phyloP scores from a whole-genome alignment of 1,140 invertebrate genomes.

The Meloidogyne hapla region DNA sequence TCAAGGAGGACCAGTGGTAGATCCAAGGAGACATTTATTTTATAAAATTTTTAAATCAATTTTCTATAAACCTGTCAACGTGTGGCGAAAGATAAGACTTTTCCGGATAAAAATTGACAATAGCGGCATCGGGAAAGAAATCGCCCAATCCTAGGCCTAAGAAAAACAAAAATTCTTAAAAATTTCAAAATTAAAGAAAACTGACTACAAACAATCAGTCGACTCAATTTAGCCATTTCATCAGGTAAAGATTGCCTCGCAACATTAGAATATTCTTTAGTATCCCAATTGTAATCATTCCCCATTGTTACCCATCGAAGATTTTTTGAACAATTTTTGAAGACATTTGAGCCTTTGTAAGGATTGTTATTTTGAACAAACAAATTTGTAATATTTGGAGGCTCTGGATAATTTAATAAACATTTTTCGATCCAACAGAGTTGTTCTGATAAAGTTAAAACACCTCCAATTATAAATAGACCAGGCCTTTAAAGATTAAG shows the following conservation, averaged over 20 bases:
- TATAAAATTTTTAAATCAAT: too few species aligned
- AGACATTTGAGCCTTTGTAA: conserved; percentile 39
- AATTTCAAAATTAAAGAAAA: neutral
- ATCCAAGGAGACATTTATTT: too few species aligned
- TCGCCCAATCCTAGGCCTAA: conserved; percentile 41
- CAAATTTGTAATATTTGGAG: conserved; percentile 59
- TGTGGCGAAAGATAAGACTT: conserved; percentile 56
- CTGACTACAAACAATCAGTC: conserved; percentile 30
- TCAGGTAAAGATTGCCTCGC: conserved; percentile 40
- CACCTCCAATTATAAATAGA: conserved; percentile 34
- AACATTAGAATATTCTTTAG: conserved; percentile 63
- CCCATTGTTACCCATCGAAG: conserved; percentile 47
- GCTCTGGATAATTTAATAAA: conserved; percentile 50
- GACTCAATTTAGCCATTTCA: conserved; percentile 48
- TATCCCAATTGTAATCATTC: conserved; percentile 68
- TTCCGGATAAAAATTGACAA: conserved; percentile 59
- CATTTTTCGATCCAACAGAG: conserved; percentile 47
- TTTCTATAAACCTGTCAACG: conserved; percentile 59
- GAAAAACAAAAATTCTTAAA: neutral
- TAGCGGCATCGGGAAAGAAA: conserved; percentile 53
- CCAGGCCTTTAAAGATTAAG: conserved; percentile 24
- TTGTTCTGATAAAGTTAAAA: conserved; percentile 37
- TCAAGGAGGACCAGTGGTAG: too few species aligned
- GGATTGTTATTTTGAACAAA: conserved; percentile 28
- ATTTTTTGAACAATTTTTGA: conserved; percentile 31